phyloP scores from a whole-genome alignment of 2,113 vertebrate species.

The Fulica atra region DNA sequence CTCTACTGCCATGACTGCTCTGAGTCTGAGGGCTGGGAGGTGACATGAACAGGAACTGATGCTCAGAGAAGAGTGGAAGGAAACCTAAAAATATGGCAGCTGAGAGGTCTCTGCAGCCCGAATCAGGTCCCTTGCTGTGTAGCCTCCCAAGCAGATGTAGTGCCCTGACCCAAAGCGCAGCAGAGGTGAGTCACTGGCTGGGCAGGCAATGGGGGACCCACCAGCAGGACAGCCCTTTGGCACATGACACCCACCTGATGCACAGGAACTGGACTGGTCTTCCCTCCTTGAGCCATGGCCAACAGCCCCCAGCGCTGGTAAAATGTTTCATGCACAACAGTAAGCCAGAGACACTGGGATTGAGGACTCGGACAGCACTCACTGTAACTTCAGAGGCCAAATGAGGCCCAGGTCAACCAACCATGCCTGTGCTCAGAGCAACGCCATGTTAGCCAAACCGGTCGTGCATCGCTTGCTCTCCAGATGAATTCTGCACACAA shows the following conservation, averaged over 20 bases:
- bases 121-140: not conserved
- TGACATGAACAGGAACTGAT: not conserved
- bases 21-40: rapidly evolving
- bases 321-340: not conserved
- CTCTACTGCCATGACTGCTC: not conserved
- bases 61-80: not conserved
- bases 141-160: not conserved
- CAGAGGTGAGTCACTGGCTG: not conserved
- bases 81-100: not conserved
- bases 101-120: not conserved
- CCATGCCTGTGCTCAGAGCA: not conserved
- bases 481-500: rapidly evolving
- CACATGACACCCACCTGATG: rapidly evolving
- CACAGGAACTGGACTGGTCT: not conserved
- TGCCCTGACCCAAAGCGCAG: not conserved
- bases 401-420: rapidly evolving
- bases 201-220: not conserved
- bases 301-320: not conserved
- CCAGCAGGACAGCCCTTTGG: rapidly evolving
- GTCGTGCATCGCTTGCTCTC: not conserved
- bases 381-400: not conserved
- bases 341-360: not conserved
- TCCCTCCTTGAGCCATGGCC: not conserved
- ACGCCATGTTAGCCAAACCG: not conserved
- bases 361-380: not conserved